Evolutionary conservation across 2,888 invertebrate genomes (phyloP).

Genomic region (Apodemia hepburni): DNA sequence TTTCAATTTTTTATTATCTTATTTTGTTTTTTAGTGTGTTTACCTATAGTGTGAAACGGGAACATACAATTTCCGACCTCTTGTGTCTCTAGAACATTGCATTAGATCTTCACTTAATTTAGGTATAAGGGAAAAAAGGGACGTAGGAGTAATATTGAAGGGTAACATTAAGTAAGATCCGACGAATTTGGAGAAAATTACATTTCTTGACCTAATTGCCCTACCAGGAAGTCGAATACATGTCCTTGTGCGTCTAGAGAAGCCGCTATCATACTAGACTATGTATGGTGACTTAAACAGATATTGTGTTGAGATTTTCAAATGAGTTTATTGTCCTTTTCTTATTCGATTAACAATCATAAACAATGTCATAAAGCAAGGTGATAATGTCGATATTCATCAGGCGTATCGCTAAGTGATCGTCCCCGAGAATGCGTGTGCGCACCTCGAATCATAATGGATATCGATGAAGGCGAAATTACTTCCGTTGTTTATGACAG

Average conservation of each 20-base stretch:
- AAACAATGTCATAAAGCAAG: conserved; percentile 36
- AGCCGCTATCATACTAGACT: background rate
- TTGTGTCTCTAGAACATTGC: no score
- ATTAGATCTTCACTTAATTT: no score
- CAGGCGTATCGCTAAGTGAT: conserved; percentile 28
- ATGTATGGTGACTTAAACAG: background rate
- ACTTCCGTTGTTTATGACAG: conserved; percentile 27
- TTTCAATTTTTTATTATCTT: no score
- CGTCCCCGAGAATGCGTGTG: conserved; percentile 31
- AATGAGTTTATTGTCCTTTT: conserved; percentile 9
- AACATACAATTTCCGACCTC: no score
- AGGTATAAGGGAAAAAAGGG: no score
- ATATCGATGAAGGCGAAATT: conserved; percentile 24
- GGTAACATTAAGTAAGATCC: no score
- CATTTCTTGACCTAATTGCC: background rate
- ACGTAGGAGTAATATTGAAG: no score
- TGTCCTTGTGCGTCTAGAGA: background rate
- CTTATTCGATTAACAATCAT: conserved; percentile 25
- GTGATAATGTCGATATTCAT: conserved; percentile 32
- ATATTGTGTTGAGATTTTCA: background rate
- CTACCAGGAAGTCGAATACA: background rate
- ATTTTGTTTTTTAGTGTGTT: no score
- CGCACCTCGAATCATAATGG: conserved; percentile 30
- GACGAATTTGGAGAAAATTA: no score
- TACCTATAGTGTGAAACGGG: no score